A percentile compares a stretch with the other conserved stretches of the same genome.
Conservation (phyloP, 2,797 vertebrate species). For the Parauchenoglanis ngamensis region DNA sequence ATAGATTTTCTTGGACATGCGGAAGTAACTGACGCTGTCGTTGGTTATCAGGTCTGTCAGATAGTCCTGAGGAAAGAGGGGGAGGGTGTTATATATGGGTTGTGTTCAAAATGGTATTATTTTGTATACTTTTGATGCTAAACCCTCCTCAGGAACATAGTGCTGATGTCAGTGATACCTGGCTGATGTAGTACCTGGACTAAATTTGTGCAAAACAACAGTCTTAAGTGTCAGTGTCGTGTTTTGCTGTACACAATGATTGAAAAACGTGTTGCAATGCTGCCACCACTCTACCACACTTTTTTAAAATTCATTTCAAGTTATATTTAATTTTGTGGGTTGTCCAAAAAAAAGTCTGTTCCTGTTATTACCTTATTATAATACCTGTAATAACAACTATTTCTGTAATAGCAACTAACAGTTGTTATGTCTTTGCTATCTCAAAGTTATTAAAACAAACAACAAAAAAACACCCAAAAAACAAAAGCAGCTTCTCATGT, state of each 20-base stretch:
- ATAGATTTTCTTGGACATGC: slow-evolving; percentile 89
- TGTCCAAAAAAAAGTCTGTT: background rate
- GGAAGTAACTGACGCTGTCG: slow-evolving; percentile 90
- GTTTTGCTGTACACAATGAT: background rate
- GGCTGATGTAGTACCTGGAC: background rate
- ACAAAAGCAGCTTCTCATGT: too few relatives aligned
- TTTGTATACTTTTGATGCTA: too few relatives aligned
- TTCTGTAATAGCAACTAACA: background rate
- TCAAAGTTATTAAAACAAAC: background rate
- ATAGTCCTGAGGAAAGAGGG: slow-evolving; percentile 82
- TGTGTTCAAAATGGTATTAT: background rate
- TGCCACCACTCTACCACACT: background rate
- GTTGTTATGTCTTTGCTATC: background rate
- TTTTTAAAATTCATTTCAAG: background rate
- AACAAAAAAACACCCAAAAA: too few relatives aligned
- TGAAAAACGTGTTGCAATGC: too few relatives aligned
- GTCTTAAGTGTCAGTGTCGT: too few relatives aligned
- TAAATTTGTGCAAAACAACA: background rate
- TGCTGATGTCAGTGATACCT: background rate
- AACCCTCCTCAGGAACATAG: background rate
- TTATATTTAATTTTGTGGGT: background rate
- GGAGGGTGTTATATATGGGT: background rate
- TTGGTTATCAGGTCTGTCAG: slow-evolving; percentile 95
- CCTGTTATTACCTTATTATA: background rate
- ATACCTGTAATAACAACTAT: background rate